phyloP scores from a whole-genome alignment of 2,113 vertebrate genomes.

The Paramisgurnus dabryanus region DNA sequence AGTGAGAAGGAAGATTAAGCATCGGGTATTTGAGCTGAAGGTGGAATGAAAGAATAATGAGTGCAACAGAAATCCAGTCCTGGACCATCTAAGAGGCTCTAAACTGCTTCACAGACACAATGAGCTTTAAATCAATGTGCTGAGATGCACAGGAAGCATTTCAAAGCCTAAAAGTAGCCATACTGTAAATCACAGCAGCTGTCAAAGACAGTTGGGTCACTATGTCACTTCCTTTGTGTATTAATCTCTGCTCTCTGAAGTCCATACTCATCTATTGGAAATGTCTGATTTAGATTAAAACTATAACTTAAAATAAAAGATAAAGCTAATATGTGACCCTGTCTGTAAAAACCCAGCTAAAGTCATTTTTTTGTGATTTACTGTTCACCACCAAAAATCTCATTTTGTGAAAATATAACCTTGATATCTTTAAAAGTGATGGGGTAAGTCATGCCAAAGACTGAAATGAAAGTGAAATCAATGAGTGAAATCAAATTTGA shows the following conservation, averaged over 20 bases:
- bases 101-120: constrained; percentile 41
- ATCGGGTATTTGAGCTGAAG: constrained; percentile 6
- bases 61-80: constrained; percentile 38
- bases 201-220: constrained; percentile 9
- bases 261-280: not conserved
- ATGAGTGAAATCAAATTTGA: too few relatives aligned
- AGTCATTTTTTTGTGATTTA: too few relatives aligned
- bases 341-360: too few relatives aligned
- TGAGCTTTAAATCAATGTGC: constrained; percentile 36
- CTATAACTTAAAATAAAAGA: too few relatives aligned
- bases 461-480: too few relatives aligned
- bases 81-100: not conserved
- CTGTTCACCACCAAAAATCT: too few relatives aligned
- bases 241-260: not conserved
- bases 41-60: constrained; percentile 13
- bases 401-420: too few relatives aligned
- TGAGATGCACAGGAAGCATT: constrained; percentile 46
- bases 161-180: constrained; percentile 20
- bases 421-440: too few relatives aligned
- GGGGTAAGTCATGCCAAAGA: too few relatives aligned
- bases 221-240: constrained; percentile 24
- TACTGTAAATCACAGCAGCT: constrained; percentile 29
- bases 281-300: not conserved
- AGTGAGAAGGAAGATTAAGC: not conserved
- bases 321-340: too few relatives aligned